These are phyloP conservation scores for Seriola dumerili DNA, from an alignment of 2,113 vertebrate genomes.

Conservation along the genomic window DNA sequence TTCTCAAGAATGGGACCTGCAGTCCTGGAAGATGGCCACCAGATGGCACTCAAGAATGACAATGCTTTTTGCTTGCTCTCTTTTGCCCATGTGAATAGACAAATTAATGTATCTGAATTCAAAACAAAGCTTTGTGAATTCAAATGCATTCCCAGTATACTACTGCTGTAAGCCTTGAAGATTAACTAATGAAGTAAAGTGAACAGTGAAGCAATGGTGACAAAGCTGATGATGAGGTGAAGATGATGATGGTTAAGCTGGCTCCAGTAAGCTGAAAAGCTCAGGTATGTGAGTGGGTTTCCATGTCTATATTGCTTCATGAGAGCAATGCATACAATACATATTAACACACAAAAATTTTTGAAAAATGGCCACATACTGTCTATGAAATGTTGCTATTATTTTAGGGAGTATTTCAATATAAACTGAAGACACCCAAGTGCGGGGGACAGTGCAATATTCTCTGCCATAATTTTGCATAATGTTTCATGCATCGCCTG, in stretches of 20 bases:
- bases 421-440: neutral
- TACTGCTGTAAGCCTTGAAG: neutral
- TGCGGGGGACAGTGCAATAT: neutral
- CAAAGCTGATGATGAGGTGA: constrained; percentile 26
- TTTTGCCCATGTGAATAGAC: neutral
- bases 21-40: constrained; percentile 59
- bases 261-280: neutral
- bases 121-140: constrained; percentile 5
- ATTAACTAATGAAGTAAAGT: neutral
- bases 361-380: neutral
- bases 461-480: constrained; percentile 9
- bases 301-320: constrained; percentile 3
- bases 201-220: constrained; percentile 29
- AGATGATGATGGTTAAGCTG: constrained; percentile 16
- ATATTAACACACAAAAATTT: neutral
- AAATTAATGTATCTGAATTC: constrained; percentile 1
- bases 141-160: neutral
- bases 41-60: constrained; percentile 69
- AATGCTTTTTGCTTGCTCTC: constrained; percentile 17
- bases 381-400: neutral
- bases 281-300: neutral
- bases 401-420: neutral
- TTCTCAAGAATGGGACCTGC: constrained; percentile 35
- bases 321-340: neutral
- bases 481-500: neutral